Evolutionary conservation across 1,140 invertebrate genomes (phyloP).

Genomic region (Pararge aegeria): DNA sequence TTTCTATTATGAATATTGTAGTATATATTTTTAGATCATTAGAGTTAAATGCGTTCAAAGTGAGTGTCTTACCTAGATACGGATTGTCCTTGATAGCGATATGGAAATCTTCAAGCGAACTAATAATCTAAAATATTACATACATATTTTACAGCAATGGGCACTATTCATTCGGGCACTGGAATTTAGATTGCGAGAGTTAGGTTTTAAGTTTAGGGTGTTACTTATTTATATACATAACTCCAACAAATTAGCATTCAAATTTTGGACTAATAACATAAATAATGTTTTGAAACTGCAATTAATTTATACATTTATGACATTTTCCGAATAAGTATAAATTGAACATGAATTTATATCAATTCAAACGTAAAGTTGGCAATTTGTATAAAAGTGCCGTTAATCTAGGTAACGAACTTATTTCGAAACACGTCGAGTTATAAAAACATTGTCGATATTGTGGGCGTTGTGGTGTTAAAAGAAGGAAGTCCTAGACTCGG

Average conservation of each 20-base stretch:
- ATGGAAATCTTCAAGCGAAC: constrained; percentile 5
- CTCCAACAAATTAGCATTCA: constrained; percentile 14
- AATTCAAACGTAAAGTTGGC: not conserved
- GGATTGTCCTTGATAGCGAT: not conserved
- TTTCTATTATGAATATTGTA: too few species aligned
- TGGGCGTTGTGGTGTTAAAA: too few species aligned
- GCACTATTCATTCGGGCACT: constrained; percentile 1
- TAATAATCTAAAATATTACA: constrained; percentile 8
- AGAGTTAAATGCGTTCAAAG: constrained; percentile 13
- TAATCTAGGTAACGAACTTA: too few species aligned
- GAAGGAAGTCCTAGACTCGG: too few species aligned
- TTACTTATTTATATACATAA: not conserved
- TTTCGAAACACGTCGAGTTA: too few species aligned
- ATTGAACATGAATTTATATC: not conserved
- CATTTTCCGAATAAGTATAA: not conserved
- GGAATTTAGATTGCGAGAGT: constrained; percentile 17
- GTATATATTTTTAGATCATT: not conserved
- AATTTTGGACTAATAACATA: constrained; percentile 14
- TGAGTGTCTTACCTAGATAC: constrained; percentile 7
- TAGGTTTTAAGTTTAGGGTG: constrained; percentile 5
- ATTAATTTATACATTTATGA: not conserved
- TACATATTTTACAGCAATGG: constrained; percentile 2
- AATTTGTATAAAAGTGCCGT: not conserved
- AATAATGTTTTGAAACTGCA: constrained; percentile 18
- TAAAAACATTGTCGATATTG: too few species aligned